These are phyloP conservation scores for Ameiurus melas DNA, from an alignment of 2,113 vertebrate species.

Conservation along the genomic window DNA sequence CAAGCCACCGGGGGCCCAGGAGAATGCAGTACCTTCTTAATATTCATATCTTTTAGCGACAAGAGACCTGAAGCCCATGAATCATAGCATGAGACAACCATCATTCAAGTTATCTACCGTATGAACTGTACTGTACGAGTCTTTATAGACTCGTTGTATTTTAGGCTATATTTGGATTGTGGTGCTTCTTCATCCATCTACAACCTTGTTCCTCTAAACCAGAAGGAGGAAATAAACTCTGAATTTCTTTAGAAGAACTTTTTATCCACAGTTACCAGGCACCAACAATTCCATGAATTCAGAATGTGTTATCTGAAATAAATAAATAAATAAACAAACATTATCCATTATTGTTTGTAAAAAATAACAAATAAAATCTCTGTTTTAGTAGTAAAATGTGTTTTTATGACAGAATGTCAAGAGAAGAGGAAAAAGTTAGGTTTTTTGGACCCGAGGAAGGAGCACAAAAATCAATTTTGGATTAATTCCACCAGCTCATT, in stretches of 20 bases:
- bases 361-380: background rate
- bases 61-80: background rate
- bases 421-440: background rate
- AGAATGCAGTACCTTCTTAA: background rate
- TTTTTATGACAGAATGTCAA: background rate
- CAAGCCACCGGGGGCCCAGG: background rate
- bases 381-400: background rate
- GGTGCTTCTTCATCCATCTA: background rate
- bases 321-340: too few relatives aligned
- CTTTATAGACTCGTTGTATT: background rate
- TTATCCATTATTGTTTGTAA: too few relatives aligned
- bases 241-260: background rate
- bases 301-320: too few relatives aligned
- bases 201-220: background rate
- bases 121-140: background rate
- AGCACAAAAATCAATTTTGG: background rate
- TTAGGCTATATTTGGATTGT: background rate
- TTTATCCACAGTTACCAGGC: background rate
- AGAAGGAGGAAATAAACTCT: background rate
- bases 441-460: background rate
- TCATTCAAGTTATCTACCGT: background rate
- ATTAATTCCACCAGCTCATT: background rate
- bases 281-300: background rate
- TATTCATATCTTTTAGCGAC: background rate
- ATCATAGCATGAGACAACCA: background rate